Evolutionary conservation across 2,797 vertebrate species (phyloP), one percentile per base, ranked within the genome.

Genomic region (Helicolenus hilgendorfi): DNA sequence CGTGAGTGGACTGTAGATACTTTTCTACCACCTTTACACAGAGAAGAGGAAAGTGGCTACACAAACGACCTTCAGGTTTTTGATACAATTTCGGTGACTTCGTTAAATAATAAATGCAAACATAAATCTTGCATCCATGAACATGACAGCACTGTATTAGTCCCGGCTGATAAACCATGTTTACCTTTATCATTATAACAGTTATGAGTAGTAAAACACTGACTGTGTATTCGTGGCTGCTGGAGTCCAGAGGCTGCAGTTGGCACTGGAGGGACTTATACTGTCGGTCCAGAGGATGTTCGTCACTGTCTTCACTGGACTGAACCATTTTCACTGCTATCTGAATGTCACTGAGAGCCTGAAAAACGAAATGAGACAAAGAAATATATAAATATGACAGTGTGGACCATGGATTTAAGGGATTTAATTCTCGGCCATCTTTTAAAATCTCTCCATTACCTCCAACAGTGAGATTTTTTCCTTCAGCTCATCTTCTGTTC

Each of bases 291-390:
- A 98, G 35, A 14, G 98, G 98, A 91, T 98, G 97, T 56, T 98
- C 98, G 1, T 96, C 94, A 22, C 91, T 74, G 58, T 92, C 55
- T 15, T 81, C 31, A 53, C 94, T 96, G 13, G 97, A 96, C 90
- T 97, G 95, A 26, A 98, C 97, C 96, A 98, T 96, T 86, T 98
- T 98, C 81, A 98, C 97, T 7, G 98, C 98, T 15, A 98, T 98
- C 96, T 98, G 97, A 86, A 98, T 98, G 89, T 98, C 98, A 86
- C 98, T 96, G 65, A 98, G 91, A 1, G 98, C 97, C 98, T 98
- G 78, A 56, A 29, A 58, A 41, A 27, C 2, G 0, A 79, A 7
- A 31, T 4, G 24, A 63, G 3, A 65, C 3, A 31, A 10, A 45
- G 2, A 24, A 1, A 58, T 20, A 18, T 0, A 60, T 0, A 68